Percentiles rank a stretch among this genome's conserved stretches.
These are phyloP conservation scores for Carposina sasakii DNA, from an alignment of 1,140 invertebrate genomes.

Conservation along the genomic window DNA sequence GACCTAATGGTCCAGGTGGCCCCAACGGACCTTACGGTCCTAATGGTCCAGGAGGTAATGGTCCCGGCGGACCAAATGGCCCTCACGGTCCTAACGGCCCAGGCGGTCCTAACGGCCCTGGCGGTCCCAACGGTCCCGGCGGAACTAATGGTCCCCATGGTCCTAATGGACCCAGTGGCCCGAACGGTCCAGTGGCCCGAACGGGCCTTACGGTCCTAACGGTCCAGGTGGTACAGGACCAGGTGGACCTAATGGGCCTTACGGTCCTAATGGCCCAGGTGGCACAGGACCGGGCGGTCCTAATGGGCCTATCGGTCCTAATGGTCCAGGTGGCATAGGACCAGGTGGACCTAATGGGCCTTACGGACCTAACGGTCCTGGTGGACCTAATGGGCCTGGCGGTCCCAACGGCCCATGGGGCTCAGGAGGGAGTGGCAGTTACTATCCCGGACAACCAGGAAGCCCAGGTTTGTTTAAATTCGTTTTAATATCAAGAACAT, in stretches of 20 bases:
- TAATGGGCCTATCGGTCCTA: not conserved
- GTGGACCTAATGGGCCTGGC: conserved; percentile 11
- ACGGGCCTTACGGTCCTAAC: not conserved
- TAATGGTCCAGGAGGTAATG: not conserved
- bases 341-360: conserved; percentile 10
- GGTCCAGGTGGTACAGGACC: not conserved
- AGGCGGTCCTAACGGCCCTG: conserved; percentile 5
- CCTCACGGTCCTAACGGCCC: conserved; percentile 15
- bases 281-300: conserved; percentile 11
- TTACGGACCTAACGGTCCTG: not conserved
- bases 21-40: not conserved
- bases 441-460: conserved; percentile 24
- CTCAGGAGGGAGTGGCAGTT: conserved; percentile 18
- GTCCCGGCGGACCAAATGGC: conserved; percentile 11
- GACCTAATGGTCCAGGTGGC: conserved; percentile 11
- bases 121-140: conserved; percentile 12
- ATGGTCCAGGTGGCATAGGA: not conserved
- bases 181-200: conserved; percentile 13
- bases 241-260: conserved; percentile 13
- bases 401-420: conserved; percentile 21
- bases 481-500: too few species aligned
- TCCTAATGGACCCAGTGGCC: conserved; percentile 6
- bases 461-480: conserved; percentile 14
- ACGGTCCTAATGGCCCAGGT: conserved; percentile 12
- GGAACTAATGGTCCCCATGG: not conserved